Conservation (phyloP, 1,140 invertebrate species). For the Drosophila subpulchrella region DNA sequence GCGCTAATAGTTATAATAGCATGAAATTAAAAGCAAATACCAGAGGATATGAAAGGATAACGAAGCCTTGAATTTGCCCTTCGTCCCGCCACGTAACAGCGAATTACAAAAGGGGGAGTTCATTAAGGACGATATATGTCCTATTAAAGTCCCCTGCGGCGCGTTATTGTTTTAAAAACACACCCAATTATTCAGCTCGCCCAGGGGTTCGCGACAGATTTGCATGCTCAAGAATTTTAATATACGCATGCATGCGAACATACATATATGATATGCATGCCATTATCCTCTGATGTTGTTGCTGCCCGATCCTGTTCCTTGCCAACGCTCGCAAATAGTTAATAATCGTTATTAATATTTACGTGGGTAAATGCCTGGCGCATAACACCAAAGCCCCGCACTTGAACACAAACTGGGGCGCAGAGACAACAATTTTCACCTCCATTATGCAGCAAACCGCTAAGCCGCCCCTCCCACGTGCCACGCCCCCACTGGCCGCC, state of each 20-base stretch:
- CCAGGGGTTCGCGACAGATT: conserved; percentile 13
- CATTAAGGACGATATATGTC: conserved; percentile 7
- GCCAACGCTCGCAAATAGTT: conserved; percentile 43
- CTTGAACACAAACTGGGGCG: conserved; percentile 18
- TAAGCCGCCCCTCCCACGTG: conserved; percentile 9
- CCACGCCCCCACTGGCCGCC: not conserved
- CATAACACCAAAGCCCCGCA: conserved; percentile 45
- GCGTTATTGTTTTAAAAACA: conserved; percentile 38
- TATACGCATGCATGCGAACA: conserved; percentile 7
- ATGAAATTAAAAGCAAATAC: not conserved
- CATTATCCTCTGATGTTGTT: conserved; percentile 16
- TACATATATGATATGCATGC: conserved; percentile 8
- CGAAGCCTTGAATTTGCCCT: not conserved
- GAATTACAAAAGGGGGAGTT: not conserved
- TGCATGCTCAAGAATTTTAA: conserved; percentile 34
- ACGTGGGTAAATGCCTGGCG: conserved; percentile 39
- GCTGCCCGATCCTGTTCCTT: conserved; percentile 13
- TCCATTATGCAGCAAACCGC: conserved; percentile 45
- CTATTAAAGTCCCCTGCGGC: not conserved
- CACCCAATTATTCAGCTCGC: conserved; percentile 24
- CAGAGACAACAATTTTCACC: conserved; percentile 47
- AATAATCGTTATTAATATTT: conserved; percentile 71
- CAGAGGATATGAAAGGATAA: not conserved
- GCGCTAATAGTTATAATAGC: not conserved
- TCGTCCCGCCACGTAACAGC: not conserved